Base-by-base conservation (phyloP, 2,113 vertebrate genomes). In the Dicaeum eximium region DNA sequence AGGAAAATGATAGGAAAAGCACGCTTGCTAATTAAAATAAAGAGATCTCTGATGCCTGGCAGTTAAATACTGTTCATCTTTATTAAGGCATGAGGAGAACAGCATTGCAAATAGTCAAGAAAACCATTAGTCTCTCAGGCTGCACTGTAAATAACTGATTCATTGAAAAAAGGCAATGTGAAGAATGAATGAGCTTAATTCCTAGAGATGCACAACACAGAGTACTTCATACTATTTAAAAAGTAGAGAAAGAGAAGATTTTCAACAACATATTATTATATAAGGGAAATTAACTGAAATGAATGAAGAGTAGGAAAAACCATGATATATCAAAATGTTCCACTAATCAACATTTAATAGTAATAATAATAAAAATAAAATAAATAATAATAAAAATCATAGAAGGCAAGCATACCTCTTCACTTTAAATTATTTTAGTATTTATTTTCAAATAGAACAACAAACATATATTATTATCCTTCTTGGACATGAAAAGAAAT, bases 61-160 rank as follows among this genome's bases (percentile, higher is more conserved):
- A 77, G 47, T 92, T 89, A 96, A 96, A 72, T 58, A 79, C 21
- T 48, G 35, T 42, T 95, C 73, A 88, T 72, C 78, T 92, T 94
- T 94, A 91, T 94, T 89, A 94, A 87, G 83, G 14, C 13, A 47
- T 23, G 79, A 67, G 80, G 21, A 94, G 28, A 88, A 65, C 5
- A 86, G 58, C 45, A 62, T 72, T 88, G 37, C 35, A 72, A 88
- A 77, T 72, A 91, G 40, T 81, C 48, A 72, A 78, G 58, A 88
- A 90, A 80, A 50, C 2, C 50, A 80, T 88, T 77, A 51, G 30
- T 82, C 51, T 93, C 82, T 71, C 15, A 10, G 15, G 37, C 47
- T 80, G 11, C 40, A n/a, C 78, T 75, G 77, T 75, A 96, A 92
- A 86, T 74, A 91, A 73, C 33, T 45, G 44, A 73, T 74, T 67